Percentiles rank a stretch among this genome's conserved stretches.
These are phyloP conservation scores for Cylindroiulus punctatus DNA, from an alignment of 2,888 invertebrate genomes.

Conservation along the genomic window DNA sequence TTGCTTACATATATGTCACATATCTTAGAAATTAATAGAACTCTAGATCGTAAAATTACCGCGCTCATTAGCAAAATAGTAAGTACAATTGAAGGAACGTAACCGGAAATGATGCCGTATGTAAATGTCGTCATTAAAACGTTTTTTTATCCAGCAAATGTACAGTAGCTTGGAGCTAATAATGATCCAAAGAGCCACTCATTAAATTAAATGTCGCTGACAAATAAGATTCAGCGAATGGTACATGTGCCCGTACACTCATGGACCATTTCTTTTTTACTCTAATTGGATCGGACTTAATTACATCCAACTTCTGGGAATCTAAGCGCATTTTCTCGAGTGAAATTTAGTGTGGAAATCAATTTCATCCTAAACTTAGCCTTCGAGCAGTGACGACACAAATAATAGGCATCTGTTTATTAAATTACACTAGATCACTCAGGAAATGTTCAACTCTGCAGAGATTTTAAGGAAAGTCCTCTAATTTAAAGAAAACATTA, in stretches of 20 bases:
- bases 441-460: too few relatives aligned
- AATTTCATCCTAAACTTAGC: background rate
- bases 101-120: background rate
- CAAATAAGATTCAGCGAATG: background rate
- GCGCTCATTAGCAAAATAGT: slow-evolving; percentile 24
- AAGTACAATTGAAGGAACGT: background rate
- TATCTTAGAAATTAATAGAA: background rate
- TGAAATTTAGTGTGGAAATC: background rate
- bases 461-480: too few relatives aligned
- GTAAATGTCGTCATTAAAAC: background rate
- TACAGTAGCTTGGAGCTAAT: background rate
- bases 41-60: background rate
- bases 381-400: background rate
- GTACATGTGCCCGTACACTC: background rate
- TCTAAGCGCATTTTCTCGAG: background rate
- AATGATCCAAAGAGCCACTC: background rate
- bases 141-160: background rate
- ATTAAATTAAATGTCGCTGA: slow-evolving; percentile 20
- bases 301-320: background rate
- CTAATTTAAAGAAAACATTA: too few relatives aligned
- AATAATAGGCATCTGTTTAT: too few relatives aligned
- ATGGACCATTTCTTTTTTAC: slow-evolving; percentile 20
- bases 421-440: too few relatives aligned
- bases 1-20: background rate
- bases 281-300: slow-evolving; percentile 30